Conservation (phyloP, 2,797 vertebrate genomes). For the Trachops cirrhosus region DNA sequence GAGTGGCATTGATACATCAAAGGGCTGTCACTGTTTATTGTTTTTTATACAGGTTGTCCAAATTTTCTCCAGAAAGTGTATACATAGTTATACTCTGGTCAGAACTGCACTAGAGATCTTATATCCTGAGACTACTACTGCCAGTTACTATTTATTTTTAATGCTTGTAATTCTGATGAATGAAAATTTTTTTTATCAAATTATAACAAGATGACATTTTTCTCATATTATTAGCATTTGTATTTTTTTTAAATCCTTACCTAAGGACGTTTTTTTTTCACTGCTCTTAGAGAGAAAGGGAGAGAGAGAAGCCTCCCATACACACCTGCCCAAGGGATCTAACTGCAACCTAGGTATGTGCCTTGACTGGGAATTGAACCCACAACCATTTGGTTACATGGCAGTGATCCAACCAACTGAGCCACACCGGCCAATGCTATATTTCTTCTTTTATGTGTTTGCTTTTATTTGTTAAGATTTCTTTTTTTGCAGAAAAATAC, state of each 20-base stretch:
- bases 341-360: neutral
- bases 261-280: neutral
- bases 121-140: neutral
- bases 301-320: neutral
- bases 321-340: neutral
- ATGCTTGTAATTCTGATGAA: neutral
- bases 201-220: neutral
- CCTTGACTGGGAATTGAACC: no score
- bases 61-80: neutral
- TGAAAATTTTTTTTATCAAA: neutral
- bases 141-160: neutral
- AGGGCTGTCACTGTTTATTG: neutral
- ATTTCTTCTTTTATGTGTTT: no score
- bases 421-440: no score
- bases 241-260: neutral
- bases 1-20: neutral
- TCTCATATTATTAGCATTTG: neutral
- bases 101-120: neutral
- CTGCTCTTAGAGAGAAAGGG: neutral
- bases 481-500: neutral
- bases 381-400: no score
- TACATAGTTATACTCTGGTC: neutral
- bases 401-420: no score
- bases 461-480: neutral
- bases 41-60: neutral